Base-by-base conservation (phyloP, 2,888 invertebrate species). In the Papilio demoleus region DNA sequence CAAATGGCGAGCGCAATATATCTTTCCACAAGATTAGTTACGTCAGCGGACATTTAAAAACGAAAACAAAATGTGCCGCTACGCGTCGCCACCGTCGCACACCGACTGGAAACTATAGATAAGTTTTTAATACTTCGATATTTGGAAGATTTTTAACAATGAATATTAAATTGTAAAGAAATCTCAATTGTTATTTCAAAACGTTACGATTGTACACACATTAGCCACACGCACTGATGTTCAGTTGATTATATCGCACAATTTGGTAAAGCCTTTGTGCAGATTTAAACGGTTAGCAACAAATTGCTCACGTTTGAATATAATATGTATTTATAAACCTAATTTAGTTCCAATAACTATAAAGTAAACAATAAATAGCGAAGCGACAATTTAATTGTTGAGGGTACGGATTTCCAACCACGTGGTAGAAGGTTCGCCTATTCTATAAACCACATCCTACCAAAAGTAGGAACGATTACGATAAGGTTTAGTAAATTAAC, bases 1-100 rank as follows among this genome's bases (percentile, higher is more conserved):
- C 50, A 24, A 40, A 40, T 34, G 22, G 22, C 59, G 59, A 8
- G 59, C 36, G 36, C 56, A 56, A 59, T n/a, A 17, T 34, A 59
- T 59, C 59, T 59, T 59, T 59, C 59, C 59, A n/a, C 59, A 22
- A 24, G 59, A 59, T 59, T 59, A 59, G 59, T 59, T 38, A 11
- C 59, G 59, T 59, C 38, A 19, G 38, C 36, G 38, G 59, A 24
- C 19, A 14, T 61, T 53, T 53, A 53, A 53, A 53, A 53, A 53
- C 27, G 42, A 53, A 53, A 50, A 50, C 24, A 50, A 50, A 50
- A 53, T 53, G n/a, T 53, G 24, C 8, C n/a, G 53, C 27, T n/a
- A 53, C 50, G 24, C 24, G 24, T 24, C 47, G 47, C 24, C 47
- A 24, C 47, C 24, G 6, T 24, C 24, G 47, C 47, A 24, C 47